phyloP scores from a whole-genome alignment of 2,113 vertebrate species.

The Takifugu bimaculatus region DNA sequence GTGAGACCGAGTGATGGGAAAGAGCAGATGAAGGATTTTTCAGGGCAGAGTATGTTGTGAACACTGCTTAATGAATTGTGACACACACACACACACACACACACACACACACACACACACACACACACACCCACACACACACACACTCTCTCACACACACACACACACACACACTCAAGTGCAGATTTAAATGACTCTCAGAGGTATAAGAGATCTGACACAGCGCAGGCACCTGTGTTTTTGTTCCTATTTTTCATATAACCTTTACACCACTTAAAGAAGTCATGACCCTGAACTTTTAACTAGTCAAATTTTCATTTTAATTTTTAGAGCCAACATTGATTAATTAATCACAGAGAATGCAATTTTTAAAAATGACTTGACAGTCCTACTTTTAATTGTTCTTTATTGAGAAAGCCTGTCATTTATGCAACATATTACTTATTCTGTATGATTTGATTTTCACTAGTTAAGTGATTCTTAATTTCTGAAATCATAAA shows the following conservation, averaged over 20 bases:
- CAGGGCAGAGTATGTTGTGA: conserved; percentile 41
- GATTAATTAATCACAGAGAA: no score
- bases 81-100: conserved; percentile 9
- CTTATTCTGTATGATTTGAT: not conserved
- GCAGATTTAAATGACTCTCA: not conserved
- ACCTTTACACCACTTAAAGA: no score
- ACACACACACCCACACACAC: not conserved
- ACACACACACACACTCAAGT: conserved; percentile 1
- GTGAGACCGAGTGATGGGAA: not conserved
- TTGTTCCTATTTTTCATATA: no score
- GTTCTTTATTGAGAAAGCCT: no score
- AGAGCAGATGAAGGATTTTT: conserved; percentile 2
- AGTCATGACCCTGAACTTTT: no score
- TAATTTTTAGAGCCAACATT: no score
- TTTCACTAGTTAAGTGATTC: conserved; percentile 7
- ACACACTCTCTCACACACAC: not conserved
- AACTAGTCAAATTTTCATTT: no score
- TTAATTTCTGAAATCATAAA: conserved; percentile 26
- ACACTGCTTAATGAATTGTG: conserved; percentile 37
- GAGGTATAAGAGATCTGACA: conserved; percentile 47
- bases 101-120: not conserved
- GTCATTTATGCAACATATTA: no score
- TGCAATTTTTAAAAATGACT: not conserved
- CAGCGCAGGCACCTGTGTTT: not conserved
- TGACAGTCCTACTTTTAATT: not conserved